Evolutionary conservation across 2,113 vertebrate genomes (phyloP).

Genomic region (Tupaia chinensis): DNA sequence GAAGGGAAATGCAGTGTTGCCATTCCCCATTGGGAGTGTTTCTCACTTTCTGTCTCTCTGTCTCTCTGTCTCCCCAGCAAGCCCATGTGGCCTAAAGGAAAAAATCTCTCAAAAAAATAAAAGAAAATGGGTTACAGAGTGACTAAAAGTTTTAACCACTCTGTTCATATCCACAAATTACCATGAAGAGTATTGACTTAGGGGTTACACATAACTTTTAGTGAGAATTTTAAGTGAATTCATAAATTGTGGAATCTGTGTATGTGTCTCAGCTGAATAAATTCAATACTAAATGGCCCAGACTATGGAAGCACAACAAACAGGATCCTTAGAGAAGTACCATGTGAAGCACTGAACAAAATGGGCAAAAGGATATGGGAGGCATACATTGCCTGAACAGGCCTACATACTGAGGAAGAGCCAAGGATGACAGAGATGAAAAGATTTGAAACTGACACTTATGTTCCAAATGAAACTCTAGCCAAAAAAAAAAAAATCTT

Average conservation of each 20-base stretch:
- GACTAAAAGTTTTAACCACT: not conserved
- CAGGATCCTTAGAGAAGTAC: not conserved
- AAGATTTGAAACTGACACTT: not conserved
- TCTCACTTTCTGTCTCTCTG: no score
- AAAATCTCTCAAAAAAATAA: no score
- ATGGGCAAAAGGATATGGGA: not conserved
- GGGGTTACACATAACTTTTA: not conserved
- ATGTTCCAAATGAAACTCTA: conserved; percentile 29
- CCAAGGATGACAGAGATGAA: not conserved
- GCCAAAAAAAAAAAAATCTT: no score
- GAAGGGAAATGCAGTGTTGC: no score
- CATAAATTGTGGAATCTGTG: not conserved
- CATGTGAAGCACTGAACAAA: not conserved
- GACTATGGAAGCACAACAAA: not conserved
- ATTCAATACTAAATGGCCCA: not conserved
- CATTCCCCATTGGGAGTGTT: no score
- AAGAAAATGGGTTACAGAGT: not conserved
- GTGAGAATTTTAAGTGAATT: not conserved
- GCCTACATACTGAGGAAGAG: not conserved
- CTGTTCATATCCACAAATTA: not conserved
- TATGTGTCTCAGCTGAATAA: not conserved
- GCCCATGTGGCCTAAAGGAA: no score
- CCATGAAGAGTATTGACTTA: not conserved
- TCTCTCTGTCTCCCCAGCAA: no score
- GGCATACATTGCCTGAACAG: not conserved